A percentile compares a stretch with the other conserved stretches of the same genome.
Conservation (phyloP, 2,113 vertebrate genomes). For the Pelecanus crispus region DNA sequence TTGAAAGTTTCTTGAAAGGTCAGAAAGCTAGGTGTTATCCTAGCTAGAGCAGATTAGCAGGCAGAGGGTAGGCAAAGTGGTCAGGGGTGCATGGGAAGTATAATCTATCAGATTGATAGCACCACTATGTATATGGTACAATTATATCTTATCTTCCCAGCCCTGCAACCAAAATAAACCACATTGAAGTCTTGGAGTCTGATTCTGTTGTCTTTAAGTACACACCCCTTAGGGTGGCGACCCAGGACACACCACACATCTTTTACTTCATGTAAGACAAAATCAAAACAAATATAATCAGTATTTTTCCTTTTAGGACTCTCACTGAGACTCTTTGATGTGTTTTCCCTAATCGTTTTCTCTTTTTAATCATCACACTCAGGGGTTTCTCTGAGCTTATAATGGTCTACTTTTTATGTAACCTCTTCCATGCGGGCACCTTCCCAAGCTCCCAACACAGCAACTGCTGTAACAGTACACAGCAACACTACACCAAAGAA, state of each 20-base stretch:
- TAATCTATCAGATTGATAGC: slow-evolving; percentile 40
- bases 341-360: slow-evolving; percentile 47
- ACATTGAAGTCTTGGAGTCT: slow-evolving; percentile 4
- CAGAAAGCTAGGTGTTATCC: not conserved
- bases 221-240: slow-evolving; percentile 53
- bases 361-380: slow-evolving; percentile 40
- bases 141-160: slow-evolving; percentile 61
- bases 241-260: slow-evolving; percentile 48
- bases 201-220: slow-evolving; percentile 54
- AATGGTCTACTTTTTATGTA: slow-evolving; percentile 43
- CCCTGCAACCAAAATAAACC: slow-evolving; percentile 62
- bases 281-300: slow-evolving; percentile 61
- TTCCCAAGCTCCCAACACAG: slow-evolving; percentile 53
- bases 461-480: slow-evolving; percentile 59
- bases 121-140: slow-evolving; percentile 36
- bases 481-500: slow-evolving; percentile 61
- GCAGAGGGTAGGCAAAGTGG: slow-evolving; percentile 30
- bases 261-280: slow-evolving; percentile 56
- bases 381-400: slow-evolving; percentile 35
- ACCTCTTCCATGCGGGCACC: slow-evolving; percentile 27
- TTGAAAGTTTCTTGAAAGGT: slow-evolving; percentile 38
- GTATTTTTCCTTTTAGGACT: slow-evolving; percentile 59
- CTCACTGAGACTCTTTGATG: slow-evolving; percentile 45
- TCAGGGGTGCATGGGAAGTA: not conserved
- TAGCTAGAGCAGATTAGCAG: slow-evolving; percentile 23